Percentiles rank a stretch among this genome's conserved stretches.
Evolutionary conservation across 1,140 invertebrate species (phyloP).

Genomic region (Lepidurus packardi): DNA sequence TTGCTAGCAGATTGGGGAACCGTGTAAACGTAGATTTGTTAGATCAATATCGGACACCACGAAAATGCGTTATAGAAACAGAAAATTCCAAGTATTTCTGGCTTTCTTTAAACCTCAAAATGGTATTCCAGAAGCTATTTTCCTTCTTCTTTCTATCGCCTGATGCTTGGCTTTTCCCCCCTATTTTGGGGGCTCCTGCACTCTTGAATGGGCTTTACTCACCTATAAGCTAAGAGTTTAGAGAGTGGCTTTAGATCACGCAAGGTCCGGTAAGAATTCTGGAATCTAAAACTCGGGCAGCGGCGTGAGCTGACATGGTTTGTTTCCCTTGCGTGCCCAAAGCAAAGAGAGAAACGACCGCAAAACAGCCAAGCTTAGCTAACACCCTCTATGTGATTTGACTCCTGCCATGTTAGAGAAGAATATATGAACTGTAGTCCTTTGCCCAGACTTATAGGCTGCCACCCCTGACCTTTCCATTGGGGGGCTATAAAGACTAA

Average conservation of each 20-base stretch:
- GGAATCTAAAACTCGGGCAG: neutral
- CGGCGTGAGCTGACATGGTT: neutral
- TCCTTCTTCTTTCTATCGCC: neutral
- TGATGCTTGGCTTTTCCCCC: no score
- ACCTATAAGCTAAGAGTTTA: constrained; percentile 11
- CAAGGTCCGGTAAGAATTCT: neutral
- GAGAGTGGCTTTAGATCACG: neutral
- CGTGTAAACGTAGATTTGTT: neutral
- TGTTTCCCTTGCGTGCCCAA: neutral
- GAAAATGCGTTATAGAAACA: neutral
- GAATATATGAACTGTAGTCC: no score
- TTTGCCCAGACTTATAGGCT: no score
- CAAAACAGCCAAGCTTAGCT: neutral
- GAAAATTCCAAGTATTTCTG: neutral
- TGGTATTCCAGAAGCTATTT: neutral
- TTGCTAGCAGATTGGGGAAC: neutral
- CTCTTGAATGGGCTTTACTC: neutral
- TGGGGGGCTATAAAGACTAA: no score
- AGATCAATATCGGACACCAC: neutral
- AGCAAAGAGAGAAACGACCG: constrained; percentile 21
- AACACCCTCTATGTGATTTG: constrained; percentile 10
- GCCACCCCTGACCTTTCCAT: no score
- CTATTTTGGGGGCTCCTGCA: no score
- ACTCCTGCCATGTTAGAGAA: neutral
- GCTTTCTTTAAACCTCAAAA: neutral